Base-by-base conservation (phyloP, 1,140 invertebrate genomes). In the Odontomachus brunneus region DNA sequence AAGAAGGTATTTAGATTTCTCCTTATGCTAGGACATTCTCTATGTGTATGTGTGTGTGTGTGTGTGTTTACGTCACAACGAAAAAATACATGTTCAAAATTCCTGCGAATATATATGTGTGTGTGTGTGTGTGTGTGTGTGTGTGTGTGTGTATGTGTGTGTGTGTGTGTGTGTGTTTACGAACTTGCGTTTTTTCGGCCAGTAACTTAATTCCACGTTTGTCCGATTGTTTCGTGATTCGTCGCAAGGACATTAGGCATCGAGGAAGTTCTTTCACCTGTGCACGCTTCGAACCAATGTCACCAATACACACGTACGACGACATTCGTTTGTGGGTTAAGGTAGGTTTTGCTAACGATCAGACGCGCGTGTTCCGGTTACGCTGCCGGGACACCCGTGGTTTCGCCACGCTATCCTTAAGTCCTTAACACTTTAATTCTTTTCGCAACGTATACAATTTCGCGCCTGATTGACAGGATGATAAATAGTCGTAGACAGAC, bases 221-320 rank as follows among this genome's bases (percentile, higher is more conserved):
- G 19, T 0, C 49, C 22, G 51, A 53, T 71, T 60, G 24, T 63
- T 72, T 44, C 22, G 38, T 22, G 0, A 57, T 3, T 78, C 51
- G 0, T n/a, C 24, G 3, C 57, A 71, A 72, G 2, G 1, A 59
- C 12, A 69, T 2, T 3, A 9, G 15, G 2, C 2, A 48, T 53
- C 22, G 4, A 62, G 38, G 17, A 82, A 74, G 44, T 75, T 67
- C 44, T 87, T 69, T 84, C 69, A 19, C 53, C 66, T 38, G 24
- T 65, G n/a, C 49, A 14, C 19, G 19, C 17, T 48, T 51, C 1
- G 14, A 14, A n/a, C 12, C 49, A 87, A 73, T 78, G 73, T 53
- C 73, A 78, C 17, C 11, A 19, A 22, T 22, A 69, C 44, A 49
- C 53, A 3, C 14, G 2, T 7, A 9, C 12, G 0, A 44, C 12